Evolutionary conservation across 2,113 vertebrate genomes (phyloP).

Genomic region (Lipophrys pholis): DNA sequence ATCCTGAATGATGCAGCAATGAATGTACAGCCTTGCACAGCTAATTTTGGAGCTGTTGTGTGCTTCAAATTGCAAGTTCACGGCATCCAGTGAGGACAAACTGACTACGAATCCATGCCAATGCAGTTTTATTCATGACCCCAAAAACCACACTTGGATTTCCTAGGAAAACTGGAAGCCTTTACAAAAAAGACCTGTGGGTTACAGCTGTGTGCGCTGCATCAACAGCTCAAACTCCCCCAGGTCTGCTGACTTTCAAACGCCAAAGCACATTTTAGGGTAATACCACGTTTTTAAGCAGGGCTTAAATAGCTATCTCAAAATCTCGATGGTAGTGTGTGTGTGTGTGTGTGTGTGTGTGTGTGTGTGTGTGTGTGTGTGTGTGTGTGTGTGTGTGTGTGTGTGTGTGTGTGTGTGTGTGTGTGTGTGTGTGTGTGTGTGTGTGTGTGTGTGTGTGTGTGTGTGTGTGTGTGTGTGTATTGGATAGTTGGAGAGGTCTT

Average conservation of each 20-base stretch:
- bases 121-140: constrained; percentile 37
- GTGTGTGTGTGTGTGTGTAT: too few relatives aligned
- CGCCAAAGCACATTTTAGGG: constrained; percentile 2
- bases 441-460: too few relatives aligned
- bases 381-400: too few relatives aligned
- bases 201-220: constrained; percentile 36
- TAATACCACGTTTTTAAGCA: constrained; percentile 10
- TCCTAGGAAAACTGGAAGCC: constrained; percentile 31
- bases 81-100: not conserved
- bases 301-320: not conserved
- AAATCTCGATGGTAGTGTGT: not conserved
- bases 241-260: constrained; percentile 2
- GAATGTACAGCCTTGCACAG: not conserved
- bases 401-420: too few relatives aligned
- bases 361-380: too few relatives aligned
- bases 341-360: too few relatives aligned
- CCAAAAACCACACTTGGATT: constrained; percentile 21
- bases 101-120: constrained; percentile 30
- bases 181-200: constrained; percentile 30
- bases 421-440: too few relatives aligned
- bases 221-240: constrained; percentile 10
- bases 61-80: constrained; percentile 9
- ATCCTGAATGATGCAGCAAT: not conserved
- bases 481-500: too few relatives aligned
- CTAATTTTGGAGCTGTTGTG: constrained; percentile 1